These are phyloP conservation scores for Leptopilina drosophilae DNA, from an alignment of 2,888 invertebrate species.

Conservation along the genomic window DNA sequence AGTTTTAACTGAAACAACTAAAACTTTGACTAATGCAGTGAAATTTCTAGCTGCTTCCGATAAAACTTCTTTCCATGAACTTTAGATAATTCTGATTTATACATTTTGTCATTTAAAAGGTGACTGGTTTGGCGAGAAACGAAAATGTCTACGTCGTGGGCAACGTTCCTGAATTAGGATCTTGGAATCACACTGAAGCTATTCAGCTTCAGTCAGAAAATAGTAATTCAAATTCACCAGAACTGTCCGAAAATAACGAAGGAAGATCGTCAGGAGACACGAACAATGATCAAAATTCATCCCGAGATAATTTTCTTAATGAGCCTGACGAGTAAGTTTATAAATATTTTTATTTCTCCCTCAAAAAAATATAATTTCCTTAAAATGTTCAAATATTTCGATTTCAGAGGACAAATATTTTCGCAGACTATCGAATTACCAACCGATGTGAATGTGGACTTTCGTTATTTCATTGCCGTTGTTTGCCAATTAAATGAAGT, in stretches of 20 bases:
- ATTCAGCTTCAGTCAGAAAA: constrained; percentile 70
- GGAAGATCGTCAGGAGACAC: constrained; percentile 59
- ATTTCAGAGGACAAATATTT: constrained; percentile 63
- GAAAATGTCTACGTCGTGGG: constrained; percentile 74
- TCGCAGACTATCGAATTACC: constrained; percentile 83
- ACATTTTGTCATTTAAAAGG: constrained; percentile 58
- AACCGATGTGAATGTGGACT: constrained; percentile 82
- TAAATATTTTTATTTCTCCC: not conserved
- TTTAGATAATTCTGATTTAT: constrained; percentile 13
- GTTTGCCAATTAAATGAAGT: constrained; percentile 80
- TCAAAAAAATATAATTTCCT: not conserved
- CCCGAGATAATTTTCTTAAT: constrained; percentile 63
- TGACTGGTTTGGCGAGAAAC: constrained; percentile 71
- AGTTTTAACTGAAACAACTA: too few relatives aligned
- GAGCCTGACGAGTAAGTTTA: constrained; percentile 66
- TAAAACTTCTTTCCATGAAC: not conserved
- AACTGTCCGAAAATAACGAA: constrained; percentile 65
- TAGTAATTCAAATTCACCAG: constrained; percentile 63
- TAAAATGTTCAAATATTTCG: not conserved
- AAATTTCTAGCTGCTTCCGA: too few relatives aligned
- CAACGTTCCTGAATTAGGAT: constrained; percentile 73
- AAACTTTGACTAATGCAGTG: too few relatives aligned
- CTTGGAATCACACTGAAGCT: constrained; percentile 75
- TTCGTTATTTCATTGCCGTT: constrained; percentile 87
- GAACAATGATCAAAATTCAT: constrained; percentile 62